These are phyloP conservation scores for Cabera pusaria DNA, from an alignment of 2,888 invertebrate species.

Conservation along the genomic window DNA sequence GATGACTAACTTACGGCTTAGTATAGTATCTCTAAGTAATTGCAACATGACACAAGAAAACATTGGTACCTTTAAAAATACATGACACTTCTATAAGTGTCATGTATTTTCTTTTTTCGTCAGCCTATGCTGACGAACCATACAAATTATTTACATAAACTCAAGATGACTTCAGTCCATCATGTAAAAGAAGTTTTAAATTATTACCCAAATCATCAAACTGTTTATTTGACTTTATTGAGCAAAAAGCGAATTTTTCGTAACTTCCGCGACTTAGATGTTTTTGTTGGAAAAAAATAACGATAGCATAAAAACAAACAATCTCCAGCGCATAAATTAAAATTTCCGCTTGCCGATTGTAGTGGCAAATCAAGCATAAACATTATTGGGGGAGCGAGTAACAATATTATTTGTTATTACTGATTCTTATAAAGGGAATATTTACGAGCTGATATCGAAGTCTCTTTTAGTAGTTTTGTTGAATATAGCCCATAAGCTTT, in stretches of 20 bases:
- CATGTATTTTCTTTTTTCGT: no score
- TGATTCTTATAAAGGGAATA: slow-evolving; percentile 25
- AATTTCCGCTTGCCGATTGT: slow-evolving; percentile 75
- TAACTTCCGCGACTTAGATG: slow-evolving; percentile 66
- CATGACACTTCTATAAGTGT: no score
- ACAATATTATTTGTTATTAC: slow-evolving; percentile 53
- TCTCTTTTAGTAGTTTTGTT: slow-evolving; percentile 7
- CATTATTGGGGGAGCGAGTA: slow-evolving; percentile 58
- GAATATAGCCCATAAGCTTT: no score
- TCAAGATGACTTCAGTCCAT: no score
- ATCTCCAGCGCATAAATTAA: slow-evolving; percentile 78
- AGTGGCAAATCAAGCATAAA: slow-evolving; percentile 74
- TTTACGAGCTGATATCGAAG: slow-evolving; percentile 19
- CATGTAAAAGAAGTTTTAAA: slow-evolving; percentile 24
- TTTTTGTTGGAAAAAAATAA: slow-evolving; percentile 66
- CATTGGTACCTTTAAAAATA: no score
- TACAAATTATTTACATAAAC: no score
- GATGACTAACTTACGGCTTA: no score
- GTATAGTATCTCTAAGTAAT: no score
- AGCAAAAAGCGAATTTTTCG: slow-evolving; percentile 49
- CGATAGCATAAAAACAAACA: slow-evolving; percentile 75
- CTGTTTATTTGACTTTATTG: slow-evolving; percentile 40
- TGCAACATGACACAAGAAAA: no score
- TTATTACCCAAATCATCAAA: slow-evolving; percentile 31
- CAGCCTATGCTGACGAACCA: no score